Evolutionary conservation across 2,797 vertebrate genomes (phyloP).

Genomic region (Falco concolor): DNA sequence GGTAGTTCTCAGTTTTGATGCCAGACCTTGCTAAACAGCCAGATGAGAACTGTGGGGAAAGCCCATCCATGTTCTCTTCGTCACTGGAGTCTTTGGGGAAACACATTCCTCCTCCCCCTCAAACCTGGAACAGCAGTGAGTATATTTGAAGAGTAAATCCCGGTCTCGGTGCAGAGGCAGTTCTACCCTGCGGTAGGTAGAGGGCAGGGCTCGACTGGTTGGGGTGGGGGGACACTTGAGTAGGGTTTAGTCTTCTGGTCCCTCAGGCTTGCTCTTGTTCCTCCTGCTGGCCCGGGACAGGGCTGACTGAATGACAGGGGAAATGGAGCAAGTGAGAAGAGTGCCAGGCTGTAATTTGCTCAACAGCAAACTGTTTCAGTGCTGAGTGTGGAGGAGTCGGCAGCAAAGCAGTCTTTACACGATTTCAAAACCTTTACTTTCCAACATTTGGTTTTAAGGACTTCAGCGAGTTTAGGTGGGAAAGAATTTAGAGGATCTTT

Average conservation of each 20-base stretch:
- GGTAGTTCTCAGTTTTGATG: neutral
- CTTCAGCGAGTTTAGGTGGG: neutral
- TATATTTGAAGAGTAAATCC: neutral
- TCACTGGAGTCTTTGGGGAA: neutral
- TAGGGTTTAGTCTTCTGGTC: neutral
- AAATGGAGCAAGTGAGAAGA: neutral
- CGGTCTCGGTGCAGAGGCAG: neutral
- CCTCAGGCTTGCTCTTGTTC: neutral
- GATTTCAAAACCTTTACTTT: neutral
- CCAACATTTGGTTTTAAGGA: neutral
- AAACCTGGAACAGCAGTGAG: neutral
- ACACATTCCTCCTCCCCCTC: neutral
- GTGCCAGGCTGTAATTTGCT: neutral
- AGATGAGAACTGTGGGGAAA: neutral
- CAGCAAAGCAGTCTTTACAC: neutral
- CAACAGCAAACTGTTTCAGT: neutral
- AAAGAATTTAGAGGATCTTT: neutral
- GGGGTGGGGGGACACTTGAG: neutral
- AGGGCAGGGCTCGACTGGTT: conserved; percentile 28
- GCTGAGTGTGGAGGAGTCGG: neutral
- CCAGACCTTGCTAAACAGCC: neutral
- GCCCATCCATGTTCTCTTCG: neutral
- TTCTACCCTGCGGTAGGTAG: conserved; percentile 10
- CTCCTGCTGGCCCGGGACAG: neutral
- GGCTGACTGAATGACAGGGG: neutral